Conservation (phyloP, 2,888 invertebrate genomes). For the Polydrusus pterygomalis region DNA sequence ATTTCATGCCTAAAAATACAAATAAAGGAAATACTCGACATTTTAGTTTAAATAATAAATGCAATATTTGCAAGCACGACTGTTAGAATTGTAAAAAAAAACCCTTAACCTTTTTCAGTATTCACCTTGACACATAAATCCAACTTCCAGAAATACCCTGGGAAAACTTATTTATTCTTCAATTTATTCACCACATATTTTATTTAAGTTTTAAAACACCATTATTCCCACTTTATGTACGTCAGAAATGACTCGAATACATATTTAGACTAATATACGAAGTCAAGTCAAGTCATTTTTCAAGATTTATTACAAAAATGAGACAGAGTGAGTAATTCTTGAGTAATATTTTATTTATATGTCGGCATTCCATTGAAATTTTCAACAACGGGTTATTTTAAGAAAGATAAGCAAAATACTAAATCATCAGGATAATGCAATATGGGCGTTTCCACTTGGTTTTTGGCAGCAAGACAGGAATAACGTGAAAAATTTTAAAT, state of each 20-base stretch:
- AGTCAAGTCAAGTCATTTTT: conserved; percentile 1
- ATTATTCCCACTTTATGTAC: conserved; percentile 11
- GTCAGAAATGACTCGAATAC: conserved; percentile 15
- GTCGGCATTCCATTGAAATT: conserved; percentile 17
- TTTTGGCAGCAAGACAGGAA: conserved; percentile 45
- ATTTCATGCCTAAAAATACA: too few species aligned
- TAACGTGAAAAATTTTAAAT: conserved; percentile 21
- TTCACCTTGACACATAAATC: conserved; percentile 4
- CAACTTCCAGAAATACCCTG: not conserved
- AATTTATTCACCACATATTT: conserved; percentile 3
- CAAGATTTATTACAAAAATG: not conserved
- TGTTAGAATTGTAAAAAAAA: not conserved
- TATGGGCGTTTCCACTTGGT: conserved; percentile 26
- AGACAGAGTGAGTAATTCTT: conserved; percentile 9
- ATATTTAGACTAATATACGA: conserved; percentile 10
- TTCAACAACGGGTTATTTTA: conserved; percentile 17
- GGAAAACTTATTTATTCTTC: conserved; percentile 2
- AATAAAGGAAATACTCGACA: too few species aligned
- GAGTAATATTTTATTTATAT: conserved; percentile 7
- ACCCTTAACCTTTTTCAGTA: not conserved
- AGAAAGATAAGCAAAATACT: conserved; percentile 34
- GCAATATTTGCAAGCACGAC: not conserved
- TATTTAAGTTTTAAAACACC: conserved; percentile 2
- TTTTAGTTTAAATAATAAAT: not conserved
- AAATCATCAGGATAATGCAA: conserved; percentile 45